A percentile compares a stretch with the other conserved stretches of the same genome.
Conservation (phyloP, 2,113 vertebrate genomes). For the Lagopus muta region DNA sequence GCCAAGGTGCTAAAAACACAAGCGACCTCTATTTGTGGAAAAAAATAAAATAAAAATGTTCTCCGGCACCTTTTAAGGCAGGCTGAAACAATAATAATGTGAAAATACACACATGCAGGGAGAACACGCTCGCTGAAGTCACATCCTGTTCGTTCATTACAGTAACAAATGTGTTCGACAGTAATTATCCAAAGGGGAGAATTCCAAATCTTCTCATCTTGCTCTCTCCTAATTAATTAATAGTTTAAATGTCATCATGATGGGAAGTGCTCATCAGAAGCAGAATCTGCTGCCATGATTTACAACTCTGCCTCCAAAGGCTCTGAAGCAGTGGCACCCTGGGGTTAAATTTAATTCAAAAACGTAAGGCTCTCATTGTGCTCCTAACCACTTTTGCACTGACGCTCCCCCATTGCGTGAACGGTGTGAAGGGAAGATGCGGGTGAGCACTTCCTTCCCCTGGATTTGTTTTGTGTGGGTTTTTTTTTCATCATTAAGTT, state of each 20-base stretch:
- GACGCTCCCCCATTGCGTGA: slow-evolving; percentile 71
- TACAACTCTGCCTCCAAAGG: slow-evolving; percentile 73
- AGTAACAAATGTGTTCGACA: slow-evolving; percentile 71
- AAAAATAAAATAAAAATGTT: background rate
- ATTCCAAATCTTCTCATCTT: slow-evolving; percentile 81
- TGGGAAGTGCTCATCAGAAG: slow-evolving; percentile 83
- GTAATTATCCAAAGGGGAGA: slow-evolving; percentile 79
- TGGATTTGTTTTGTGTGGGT: background rate
- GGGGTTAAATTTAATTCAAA: slow-evolving; percentile 85
- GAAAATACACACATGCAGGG: background rate
- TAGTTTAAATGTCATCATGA: slow-evolving; percentile 89
- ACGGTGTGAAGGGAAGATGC: slow-evolving; percentile 67
- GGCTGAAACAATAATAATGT: background rate
- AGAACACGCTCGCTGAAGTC: slow-evolving; percentile 4
- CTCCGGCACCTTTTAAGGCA: background rate
- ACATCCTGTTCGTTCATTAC: slow-evolving; percentile 69
- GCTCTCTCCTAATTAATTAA: slow-evolving; percentile 86
- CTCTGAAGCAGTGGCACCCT: slow-evolving; percentile 78
- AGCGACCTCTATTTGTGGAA: too few species aligned
- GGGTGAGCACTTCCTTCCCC: slow-evolving; percentile 41
- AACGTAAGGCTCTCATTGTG: slow-evolving; percentile 72
- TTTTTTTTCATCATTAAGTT: slow-evolving; percentile 38
- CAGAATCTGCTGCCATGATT: slow-evolving; percentile 80
- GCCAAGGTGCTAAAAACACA: background rate
- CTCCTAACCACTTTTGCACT: slow-evolving; percentile 68